A percentile compares a stretch with the other conserved stretches of the same genome.
phyloP scores from a whole-genome alignment of 2,797 vertebrate genomes.

The Mormyrus proboscirostris region DNA sequence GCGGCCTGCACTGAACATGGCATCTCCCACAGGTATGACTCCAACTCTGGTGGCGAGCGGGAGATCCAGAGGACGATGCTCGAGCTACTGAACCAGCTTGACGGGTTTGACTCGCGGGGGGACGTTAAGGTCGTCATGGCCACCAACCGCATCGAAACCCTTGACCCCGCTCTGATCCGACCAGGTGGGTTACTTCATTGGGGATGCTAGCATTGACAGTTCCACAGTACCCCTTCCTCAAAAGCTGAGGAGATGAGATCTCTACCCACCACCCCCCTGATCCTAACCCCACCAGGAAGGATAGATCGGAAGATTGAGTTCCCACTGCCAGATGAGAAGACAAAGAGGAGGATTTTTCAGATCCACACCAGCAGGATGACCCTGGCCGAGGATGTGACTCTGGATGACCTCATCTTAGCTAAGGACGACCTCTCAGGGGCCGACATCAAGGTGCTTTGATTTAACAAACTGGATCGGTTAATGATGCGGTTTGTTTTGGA shows the following conservation, averaged over 20 bases:
- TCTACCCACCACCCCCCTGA: not conserved
- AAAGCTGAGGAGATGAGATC: not conserved
- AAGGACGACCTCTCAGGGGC: constrained; percentile 97
- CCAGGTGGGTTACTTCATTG: constrained; percentile 53
- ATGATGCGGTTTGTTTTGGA: not conserved
- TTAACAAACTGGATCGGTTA: not conserved
- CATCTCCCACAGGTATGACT: constrained; percentile 62
- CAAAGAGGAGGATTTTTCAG: constrained; percentile 92
- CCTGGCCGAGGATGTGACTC: constrained; percentile 80
- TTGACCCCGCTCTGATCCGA: constrained; percentile 72
- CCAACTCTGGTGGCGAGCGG: constrained; percentile 70
- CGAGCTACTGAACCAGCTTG: constrained; percentile 71
- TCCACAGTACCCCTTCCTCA: not conserved
- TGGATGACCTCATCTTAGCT: constrained; percentile 91
- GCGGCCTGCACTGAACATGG: not conserved
- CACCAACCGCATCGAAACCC: constrained; percentile 73
- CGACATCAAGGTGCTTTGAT: constrained; percentile 80
- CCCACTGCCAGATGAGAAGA: constrained; percentile 80
- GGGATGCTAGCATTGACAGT: not conserved
- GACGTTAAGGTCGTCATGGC: constrained; percentile 78
- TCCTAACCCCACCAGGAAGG: constrained; percentile 50
- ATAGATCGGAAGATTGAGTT: constrained; percentile 76
- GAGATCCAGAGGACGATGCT: constrained; percentile 74
- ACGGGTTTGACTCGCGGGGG: constrained; percentile 71
- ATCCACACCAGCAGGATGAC: constrained; percentile 98